Percentiles rank a stretch among this genome's conserved stretches.
phyloP scores from a whole-genome alignment of 2,113 vertebrate genomes.

The Calidris pygmaea region DNA sequence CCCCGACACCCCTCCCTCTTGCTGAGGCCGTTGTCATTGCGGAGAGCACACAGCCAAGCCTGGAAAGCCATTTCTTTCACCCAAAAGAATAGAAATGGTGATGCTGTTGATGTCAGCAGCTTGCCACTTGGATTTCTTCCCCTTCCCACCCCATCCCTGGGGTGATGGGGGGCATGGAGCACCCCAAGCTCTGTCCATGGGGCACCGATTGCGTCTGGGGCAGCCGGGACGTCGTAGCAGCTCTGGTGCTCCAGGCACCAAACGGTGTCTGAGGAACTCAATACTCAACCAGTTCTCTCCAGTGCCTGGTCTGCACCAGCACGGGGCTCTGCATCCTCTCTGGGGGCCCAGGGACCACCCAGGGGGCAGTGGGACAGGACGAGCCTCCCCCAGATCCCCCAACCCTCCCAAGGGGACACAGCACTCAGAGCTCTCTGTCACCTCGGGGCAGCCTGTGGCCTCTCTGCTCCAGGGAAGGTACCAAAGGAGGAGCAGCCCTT shows the following conservation, averaged over 20 bases:
- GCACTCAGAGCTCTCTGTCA: not conserved
- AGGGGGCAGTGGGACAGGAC: not conserved
- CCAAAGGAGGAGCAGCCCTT: not conserved
- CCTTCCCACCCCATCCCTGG: not conserved
- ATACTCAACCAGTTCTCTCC: accelerated
- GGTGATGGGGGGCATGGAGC: not conserved
- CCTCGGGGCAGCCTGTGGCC: not conserved
- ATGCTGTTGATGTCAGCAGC: accelerated
- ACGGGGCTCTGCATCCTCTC: not conserved
- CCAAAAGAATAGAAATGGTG: not conserved
- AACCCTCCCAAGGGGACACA: accelerated
- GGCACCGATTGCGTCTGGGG: not conserved
- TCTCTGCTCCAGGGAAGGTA: not conserved
- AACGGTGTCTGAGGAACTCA: accelerated
- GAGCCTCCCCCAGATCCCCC: not conserved
- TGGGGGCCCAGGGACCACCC: too few relatives aligned
- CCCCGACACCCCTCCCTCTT: not conserved
- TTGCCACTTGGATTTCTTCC: not conserved
- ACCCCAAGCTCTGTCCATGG: accelerated
- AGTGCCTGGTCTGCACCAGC: not conserved
- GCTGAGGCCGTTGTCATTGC: not conserved
- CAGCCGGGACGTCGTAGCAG: not conserved
- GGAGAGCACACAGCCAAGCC: not conserved
- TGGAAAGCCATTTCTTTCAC: not conserved
- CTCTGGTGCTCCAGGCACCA: not conserved